Percentiles rank a stretch among this genome's conserved stretches.
Conservation (phyloP, 2,888 invertebrate genomes). For the Stenotaenia linearis region DNA sequence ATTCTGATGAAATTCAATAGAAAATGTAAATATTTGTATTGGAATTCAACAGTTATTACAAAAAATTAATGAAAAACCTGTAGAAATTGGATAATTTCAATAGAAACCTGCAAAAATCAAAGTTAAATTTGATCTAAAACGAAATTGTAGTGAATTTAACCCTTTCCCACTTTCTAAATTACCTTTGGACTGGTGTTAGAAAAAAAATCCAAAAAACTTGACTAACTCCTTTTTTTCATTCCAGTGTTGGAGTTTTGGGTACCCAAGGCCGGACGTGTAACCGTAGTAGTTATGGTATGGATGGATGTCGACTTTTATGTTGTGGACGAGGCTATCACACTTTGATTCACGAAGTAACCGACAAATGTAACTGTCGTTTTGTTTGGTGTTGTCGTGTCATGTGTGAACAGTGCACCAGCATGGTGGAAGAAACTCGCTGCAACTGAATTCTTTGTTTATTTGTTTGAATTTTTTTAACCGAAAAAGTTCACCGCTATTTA, state of each 20-base stretch:
- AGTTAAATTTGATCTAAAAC: too few species aligned
- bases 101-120: too few species aligned
- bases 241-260: slow-evolving; percentile 71
- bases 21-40: too few species aligned
- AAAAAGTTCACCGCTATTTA: neutral
- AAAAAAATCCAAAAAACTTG: too few species aligned
- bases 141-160: too few species aligned
- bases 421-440: slow-evolving; percentile 77
- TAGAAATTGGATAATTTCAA: too few species aligned
- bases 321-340: slow-evolving; percentile 86
- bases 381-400: slow-evolving; percentile 87
- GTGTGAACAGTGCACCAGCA: slow-evolving; percentile 73
- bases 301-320: slow-evolving; percentile 79
- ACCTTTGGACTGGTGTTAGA: too few species aligned
- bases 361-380: slow-evolving; percentile 83
- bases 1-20: too few species aligned
- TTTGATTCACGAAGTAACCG: slow-evolving; percentile 69
- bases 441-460: slow-evolving; percentile 56
- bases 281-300: slow-evolving; percentile 73
- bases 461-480: neutral
- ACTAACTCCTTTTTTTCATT: slow-evolving; percentile 37
- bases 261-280: slow-evolving; percentile 78
- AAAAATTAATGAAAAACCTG: too few species aligned
- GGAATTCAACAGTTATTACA: too few species aligned
- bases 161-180: too few species aligned